phyloP scores from a whole-genome alignment of 2,888 invertebrate genomes.

The Plusia festucae region DNA sequence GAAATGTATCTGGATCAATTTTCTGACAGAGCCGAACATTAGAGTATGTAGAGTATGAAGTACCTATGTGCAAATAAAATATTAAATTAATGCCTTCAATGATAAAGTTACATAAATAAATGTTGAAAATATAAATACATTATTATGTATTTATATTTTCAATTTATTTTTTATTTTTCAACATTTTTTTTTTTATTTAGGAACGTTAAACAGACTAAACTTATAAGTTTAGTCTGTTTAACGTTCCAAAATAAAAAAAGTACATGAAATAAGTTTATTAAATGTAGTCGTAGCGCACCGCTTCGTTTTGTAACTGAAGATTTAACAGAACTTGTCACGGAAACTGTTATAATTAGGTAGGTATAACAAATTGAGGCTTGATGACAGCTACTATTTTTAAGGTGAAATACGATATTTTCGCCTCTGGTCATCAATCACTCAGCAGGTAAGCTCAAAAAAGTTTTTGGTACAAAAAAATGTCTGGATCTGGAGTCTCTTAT shows the following conservation, averaged over 20 bases:
- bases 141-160: too few relatives aligned
- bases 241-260: too few relatives aligned
- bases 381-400: slow-evolving; percentile 36
- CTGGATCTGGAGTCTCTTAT: slow-evolving; percentile 16
- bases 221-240: too few relatives aligned
- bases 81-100: too few relatives aligned
- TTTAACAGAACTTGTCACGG: neutral
- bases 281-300: too few relatives aligned
- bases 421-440: slow-evolving; percentile 56
- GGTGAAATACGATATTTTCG: slow-evolving; percentile 45
- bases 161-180: too few relatives aligned
- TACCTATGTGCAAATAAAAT: neutral
- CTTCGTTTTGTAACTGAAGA: neutral
- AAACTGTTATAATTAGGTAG: slow-evolving; percentile 2
- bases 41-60: neutral
- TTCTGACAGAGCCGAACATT: neutral
- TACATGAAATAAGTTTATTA: too few relatives aligned
- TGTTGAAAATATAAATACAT: too few relatives aligned
- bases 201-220: too few relatives aligned
- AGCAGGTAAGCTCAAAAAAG: slow-evolving; percentile 29
- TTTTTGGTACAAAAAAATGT: slow-evolving; percentile 28
- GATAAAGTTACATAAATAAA: too few relatives aligned
- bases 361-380: slow-evolving; percentile 28
- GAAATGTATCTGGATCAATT: neutral
- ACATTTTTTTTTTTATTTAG: too few relatives aligned